Percentiles rank a stretch among this genome's conserved stretches.
phyloP scores from a whole-genome alignment of 2,888 invertebrate species.

The Pterostichus niger region DNA sequence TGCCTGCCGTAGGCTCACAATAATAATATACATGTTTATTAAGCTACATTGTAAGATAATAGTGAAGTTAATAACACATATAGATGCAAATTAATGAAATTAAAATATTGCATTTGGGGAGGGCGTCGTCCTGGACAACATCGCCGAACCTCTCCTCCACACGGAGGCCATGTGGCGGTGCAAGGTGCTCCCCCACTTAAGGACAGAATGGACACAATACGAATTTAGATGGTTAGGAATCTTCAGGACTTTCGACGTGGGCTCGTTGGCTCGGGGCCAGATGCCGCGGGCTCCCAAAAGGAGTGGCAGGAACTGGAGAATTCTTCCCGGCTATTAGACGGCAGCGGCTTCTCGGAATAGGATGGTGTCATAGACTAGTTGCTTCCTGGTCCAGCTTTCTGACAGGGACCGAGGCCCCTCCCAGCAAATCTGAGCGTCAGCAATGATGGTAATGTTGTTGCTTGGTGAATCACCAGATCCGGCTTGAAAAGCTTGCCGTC shows the following conservation, averaged over 20 bases:
- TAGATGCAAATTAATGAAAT: too few relatives aligned
- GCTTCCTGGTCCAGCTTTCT: conserved; percentile 40
- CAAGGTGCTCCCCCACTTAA: conserved; percentile 49
- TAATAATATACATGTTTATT: too few relatives aligned
- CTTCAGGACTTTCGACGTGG: background rate
- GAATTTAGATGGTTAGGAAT: background rate
- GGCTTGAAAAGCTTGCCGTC: conserved; percentile 24
- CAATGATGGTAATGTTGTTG: background rate
- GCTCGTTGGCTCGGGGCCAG: conserved; percentile 20
- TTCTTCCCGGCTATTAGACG: conserved; percentile 9
- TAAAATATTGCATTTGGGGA: too few relatives aligned
- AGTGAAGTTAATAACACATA: too few relatives aligned
- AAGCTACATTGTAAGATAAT: too few relatives aligned
- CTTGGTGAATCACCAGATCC: too few relatives aligned
- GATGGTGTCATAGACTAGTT: conserved; percentile 32
- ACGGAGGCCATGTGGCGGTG: too few relatives aligned
- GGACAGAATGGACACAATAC: conserved; percentile 31
- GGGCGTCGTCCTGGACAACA: too few relatives aligned
- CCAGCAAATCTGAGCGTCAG: conserved; percentile 60
- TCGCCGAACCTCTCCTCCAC: too few relatives aligned
- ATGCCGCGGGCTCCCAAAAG: conserved; percentile 55
- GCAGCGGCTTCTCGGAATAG: conserved; percentile 28
- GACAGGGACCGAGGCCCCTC: conserved; percentile 49
- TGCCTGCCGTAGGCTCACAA: too few relatives aligned
- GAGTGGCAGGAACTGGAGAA: conserved; percentile 23